Conservation (phyloP, 1,140 invertebrate species). For the Papilio polyxenes region DNA sequence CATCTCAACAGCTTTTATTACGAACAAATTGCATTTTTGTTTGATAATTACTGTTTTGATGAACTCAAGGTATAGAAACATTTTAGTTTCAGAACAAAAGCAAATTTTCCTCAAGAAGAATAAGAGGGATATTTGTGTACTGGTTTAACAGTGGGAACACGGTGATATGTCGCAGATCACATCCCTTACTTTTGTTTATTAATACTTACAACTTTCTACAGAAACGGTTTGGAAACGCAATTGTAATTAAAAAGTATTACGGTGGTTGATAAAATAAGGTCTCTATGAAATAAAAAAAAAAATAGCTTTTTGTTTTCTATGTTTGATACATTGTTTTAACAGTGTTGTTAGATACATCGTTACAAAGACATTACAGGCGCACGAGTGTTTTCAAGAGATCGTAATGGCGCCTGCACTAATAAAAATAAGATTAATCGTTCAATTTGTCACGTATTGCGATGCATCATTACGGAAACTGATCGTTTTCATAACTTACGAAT, state of each 20-base stretch:
- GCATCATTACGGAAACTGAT: conserved; percentile 55
- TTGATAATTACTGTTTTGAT: neutral
- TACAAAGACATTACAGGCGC: conserved; percentile 48
- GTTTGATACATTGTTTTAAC: conserved; percentile 2
- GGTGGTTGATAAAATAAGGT: too few species aligned
- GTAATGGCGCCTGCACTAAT: conserved; percentile 45
- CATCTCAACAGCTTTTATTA: neutral
- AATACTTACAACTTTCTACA: too few species aligned
- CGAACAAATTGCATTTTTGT: neutral
- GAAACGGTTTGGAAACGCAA: too few species aligned
- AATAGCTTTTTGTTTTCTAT: neutral
- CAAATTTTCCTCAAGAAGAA: too few species aligned
- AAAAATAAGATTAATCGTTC: conserved; percentile 65
- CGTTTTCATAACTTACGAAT: conserved; percentile 54
- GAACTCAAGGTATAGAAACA: neutral
- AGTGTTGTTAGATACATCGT: conserved; percentile 38
- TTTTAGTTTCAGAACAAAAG: neutral
- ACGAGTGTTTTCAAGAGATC: conserved; percentile 45
- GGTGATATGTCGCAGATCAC: too few species aligned
- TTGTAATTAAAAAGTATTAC: too few species aligned
- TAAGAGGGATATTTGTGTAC: too few species aligned
- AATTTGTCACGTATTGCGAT: conserved; percentile 51
- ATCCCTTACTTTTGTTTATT: too few species aligned
- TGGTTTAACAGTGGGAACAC: too few species aligned
- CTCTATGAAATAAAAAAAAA: too few species aligned